These are phyloP conservation scores for Ichneumon xanthorius DNA, from an alignment of 2,888 invertebrate species.

Conservation along the genomic window DNA sequence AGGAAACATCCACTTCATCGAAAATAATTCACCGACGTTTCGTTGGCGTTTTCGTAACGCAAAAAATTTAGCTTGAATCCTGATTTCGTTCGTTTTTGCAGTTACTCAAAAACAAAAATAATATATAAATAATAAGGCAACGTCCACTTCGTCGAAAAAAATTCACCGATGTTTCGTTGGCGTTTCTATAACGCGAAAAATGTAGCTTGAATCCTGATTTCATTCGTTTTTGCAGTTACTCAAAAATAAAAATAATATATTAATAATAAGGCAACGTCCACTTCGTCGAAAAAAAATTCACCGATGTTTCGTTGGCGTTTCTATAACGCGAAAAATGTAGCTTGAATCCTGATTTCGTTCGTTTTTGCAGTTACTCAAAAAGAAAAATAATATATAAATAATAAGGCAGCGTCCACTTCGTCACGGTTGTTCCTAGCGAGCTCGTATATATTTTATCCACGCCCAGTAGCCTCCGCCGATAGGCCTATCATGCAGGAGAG, in stretches of 20 bases:
- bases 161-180: too few species aligned
- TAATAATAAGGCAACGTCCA: too few species aligned
- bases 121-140: too few species aligned
- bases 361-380: not conserved
- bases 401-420: not conserved
- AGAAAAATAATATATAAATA: not conserved
- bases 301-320: not conserved
- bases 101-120: not conserved
- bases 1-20: too few species aligned
- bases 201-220: not conserved
- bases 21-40: too few species aligned
- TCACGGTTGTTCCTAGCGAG: constrained; percentile 63
- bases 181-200: not conserved
- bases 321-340: not conserved
- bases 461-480: constrained; percentile 80
- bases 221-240: not conserved
- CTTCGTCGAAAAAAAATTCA: too few species aligned
- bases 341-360: not conserved
- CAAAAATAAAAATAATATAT: not conserved
- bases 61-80: not conserved
- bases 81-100: not conserved
- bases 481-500: constrained; percentile 76
- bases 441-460: constrained; percentile 80
- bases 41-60: too few species aligned
- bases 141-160: too few species aligned